Evolutionary conservation across 2,797 vertebrate genomes (phyloP).

Genomic region (Tolypeutes matacus): DNA sequence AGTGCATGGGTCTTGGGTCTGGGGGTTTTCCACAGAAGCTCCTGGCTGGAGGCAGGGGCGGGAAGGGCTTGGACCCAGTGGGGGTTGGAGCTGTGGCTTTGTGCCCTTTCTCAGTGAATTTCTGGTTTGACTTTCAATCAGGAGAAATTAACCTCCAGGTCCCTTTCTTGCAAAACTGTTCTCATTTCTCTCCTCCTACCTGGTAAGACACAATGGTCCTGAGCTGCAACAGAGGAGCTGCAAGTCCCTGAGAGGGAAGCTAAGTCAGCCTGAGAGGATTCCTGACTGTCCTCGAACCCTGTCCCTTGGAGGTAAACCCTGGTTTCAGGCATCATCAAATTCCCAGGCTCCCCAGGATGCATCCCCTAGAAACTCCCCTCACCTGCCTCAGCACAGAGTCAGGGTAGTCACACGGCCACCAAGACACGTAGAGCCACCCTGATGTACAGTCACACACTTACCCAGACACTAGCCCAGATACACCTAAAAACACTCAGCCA

Average conservation of each 20-base stretch:
- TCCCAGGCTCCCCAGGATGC: neutral
- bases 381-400: neutral
- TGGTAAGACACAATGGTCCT: neutral
- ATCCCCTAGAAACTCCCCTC: neutral
- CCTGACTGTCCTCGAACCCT: neutral
- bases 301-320: neutral
- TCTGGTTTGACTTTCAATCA: neutral
- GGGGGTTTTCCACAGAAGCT: neutral
- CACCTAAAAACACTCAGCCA: neutral
- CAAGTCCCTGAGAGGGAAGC: neutral
- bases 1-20: neutral
- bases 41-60: neutral
- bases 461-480: neutral
- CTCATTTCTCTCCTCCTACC: neutral
- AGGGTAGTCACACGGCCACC: neutral
- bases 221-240: neutral
- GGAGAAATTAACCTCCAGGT: neutral
- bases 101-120: neutral
- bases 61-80: neutral
- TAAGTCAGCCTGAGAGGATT: neutral
- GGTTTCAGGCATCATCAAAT: neutral
- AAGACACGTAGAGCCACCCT: neutral
- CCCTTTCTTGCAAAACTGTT: conserved; percentile 13
- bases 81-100: neutral
- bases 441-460: neutral